Evolutionary conservation across 1,140 invertebrate species (phyloP).

Genomic region (Drosophila kanapiae): DNA sequence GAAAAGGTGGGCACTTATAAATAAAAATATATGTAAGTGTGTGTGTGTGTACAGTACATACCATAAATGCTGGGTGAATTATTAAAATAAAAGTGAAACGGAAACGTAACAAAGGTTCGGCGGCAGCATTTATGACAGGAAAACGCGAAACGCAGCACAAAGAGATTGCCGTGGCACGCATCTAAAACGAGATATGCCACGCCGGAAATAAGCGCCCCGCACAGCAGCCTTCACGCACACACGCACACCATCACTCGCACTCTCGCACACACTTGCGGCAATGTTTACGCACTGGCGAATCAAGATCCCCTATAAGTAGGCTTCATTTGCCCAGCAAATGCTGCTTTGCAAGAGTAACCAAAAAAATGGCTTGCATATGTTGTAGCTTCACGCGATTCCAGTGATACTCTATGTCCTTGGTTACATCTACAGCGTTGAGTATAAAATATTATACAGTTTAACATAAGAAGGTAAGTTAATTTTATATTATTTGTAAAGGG

Average conservation of each 20-base stretch:
- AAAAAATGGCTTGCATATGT: background rate
- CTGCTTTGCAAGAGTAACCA: conserved; percentile 13
- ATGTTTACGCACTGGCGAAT: conserved; percentile 77
- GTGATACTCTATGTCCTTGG: background rate
- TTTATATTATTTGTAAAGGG: background rate
- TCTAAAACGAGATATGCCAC: conserved; percentile 82
- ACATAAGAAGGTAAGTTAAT: background rate
- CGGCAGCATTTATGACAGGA: conserved; percentile 81
- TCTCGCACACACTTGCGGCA: conserved; percentile 5
- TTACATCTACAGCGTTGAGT: too few relatives aligned
- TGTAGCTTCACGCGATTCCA: background rate
- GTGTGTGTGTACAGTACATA: conserved; percentile 57
- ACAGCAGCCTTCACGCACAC: conserved; percentile 50
- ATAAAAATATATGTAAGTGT: conserved; percentile 65
- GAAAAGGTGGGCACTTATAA: conserved; percentile 38
- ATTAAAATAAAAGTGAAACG: conserved; percentile 84
- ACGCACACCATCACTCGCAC: conserved; percentile 19
- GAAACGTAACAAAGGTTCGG: conserved; percentile 82
- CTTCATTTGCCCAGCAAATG: conserved; percentile 71
- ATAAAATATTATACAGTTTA: background rate
- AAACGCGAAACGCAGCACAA: conserved; percentile 79
- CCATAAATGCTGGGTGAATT: conserved; percentile 81
- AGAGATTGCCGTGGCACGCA: conserved; percentile 80
- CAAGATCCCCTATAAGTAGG: conserved; percentile 78
- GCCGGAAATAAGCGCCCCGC: conserved; percentile 75